These are phyloP conservation scores for Crocallis elinguaria DNA, from an alignment of 2,888 invertebrate genomes.

Conservation along the genomic window DNA sequence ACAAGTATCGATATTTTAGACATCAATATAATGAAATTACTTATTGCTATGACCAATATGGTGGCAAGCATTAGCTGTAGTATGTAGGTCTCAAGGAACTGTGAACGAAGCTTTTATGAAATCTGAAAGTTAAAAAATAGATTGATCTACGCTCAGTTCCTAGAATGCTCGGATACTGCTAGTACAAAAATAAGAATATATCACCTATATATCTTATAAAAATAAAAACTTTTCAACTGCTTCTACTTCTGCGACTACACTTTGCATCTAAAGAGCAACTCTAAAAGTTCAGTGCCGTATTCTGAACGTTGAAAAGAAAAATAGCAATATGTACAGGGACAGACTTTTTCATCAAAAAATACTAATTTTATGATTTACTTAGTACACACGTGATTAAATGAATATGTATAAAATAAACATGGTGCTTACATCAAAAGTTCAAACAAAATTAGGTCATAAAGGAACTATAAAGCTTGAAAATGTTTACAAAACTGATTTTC, in stretches of 20 bases:
- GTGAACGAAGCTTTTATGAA: constrained; percentile 3
- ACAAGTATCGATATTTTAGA: constrained; percentile 37
- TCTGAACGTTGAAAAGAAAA: neutral
- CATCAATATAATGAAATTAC: constrained; percentile 31
- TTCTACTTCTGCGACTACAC: constrained; percentile 2
- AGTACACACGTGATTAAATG: neutral
- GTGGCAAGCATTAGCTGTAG: constrained; percentile 13
- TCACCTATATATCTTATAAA: constrained; percentile 9
- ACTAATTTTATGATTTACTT: neutral
- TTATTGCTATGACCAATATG: constrained; percentile 36
- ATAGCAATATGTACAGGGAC: constrained; percentile 13
- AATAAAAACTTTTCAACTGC: constrained; percentile 12
- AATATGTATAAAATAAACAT: neutral
- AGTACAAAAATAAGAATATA: constrained; percentile 15
- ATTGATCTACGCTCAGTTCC: constrained; percentile 30
- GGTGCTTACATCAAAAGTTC: neutral
- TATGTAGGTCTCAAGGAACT: constrained; percentile 19
- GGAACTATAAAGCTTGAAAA: too few relatives aligned
- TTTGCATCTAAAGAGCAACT: constrained; percentile 46
- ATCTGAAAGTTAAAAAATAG: constrained; percentile 15
- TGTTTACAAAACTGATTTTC: too few relatives aligned
- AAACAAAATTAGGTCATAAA: too few relatives aligned
- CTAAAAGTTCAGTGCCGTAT: constrained; percentile 14
- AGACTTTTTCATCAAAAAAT: constrained; percentile 1
- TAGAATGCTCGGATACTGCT: constrained; percentile 33